Evolutionary conservation across 2,888 invertebrate species (phyloP).

Genomic region (Colostygia pectinataria): DNA sequence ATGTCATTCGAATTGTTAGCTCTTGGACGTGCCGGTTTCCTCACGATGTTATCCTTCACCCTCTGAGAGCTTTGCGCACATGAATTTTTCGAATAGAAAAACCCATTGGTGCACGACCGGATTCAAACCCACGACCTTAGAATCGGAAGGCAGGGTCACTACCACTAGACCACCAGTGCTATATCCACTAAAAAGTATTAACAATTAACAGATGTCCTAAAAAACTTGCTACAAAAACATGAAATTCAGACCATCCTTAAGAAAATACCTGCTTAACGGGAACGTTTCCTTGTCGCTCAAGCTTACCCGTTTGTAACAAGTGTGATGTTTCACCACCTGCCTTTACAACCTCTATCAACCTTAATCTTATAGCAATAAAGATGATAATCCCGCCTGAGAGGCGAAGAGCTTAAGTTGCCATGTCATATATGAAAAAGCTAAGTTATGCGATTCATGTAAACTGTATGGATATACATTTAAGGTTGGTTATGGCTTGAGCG

Average conservation of each 20-base stretch:
- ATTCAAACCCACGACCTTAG: no score
- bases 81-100: no score
- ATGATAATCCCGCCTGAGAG: not conserved
- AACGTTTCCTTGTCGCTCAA: conserved; percentile 43
- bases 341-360: not conserved
- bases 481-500: conserved; percentile 4
- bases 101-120: no score
- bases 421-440: conserved; percentile 20
- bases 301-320: conserved; percentile 41
- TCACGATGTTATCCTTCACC: no score
- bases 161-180: no score
- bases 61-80: no score
- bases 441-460: not conserved
- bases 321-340: conserved; percentile 31
- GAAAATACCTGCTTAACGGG: conserved; percentile 40
- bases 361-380: not conserved
- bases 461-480: not conserved
- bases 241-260: conserved; percentile 27
- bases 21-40: no score
- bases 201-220: conserved; percentile 5
- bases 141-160: no score
- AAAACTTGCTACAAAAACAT: conserved; percentile 14
- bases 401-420: conserved; percentile 6
- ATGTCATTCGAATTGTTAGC: no score
- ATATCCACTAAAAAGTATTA: no score